phyloP scores from a whole-genome alignment of 2,113 vertebrate genomes.

The Cichladusa arquata region DNA sequence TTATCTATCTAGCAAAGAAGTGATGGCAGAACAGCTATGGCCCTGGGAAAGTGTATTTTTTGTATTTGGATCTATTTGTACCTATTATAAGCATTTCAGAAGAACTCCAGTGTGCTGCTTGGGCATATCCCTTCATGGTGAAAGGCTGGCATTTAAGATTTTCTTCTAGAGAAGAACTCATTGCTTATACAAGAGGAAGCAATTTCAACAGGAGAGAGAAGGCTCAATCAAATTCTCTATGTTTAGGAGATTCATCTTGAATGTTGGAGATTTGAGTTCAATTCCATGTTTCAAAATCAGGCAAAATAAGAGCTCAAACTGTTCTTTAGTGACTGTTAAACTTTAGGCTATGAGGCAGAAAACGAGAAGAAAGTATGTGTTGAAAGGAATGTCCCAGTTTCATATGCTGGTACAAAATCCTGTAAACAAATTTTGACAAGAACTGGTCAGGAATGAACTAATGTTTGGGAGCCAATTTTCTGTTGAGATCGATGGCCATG shows the following conservation, averaged over 20 bases:
- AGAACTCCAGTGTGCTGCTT: background rate
- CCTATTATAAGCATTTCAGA: background rate
- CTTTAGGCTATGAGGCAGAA: background rate
- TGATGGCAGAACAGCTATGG: background rate
- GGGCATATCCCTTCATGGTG: background rate
- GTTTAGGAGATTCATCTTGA: background rate
- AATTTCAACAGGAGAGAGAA: background rate
- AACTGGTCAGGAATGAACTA: background rate
- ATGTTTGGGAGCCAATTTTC: background rate
- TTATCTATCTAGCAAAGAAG: background rate
- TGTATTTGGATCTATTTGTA: background rate
- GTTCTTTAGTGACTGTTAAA: background rate
- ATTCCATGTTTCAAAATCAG: background rate
- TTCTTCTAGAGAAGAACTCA: background rate
- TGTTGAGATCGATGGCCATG: slow-evolving; percentile 2
- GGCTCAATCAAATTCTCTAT: background rate
- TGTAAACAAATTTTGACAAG: background rate
- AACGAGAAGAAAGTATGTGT: background rate
- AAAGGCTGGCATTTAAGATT: background rate
- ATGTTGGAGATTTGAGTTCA: background rate
- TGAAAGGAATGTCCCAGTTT: background rate
- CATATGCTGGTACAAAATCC: background rate
- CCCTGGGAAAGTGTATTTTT: background rate
- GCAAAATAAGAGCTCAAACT: background rate
- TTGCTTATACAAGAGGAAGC: background rate